These are phyloP conservation scores for Psophia crepitans DNA, from an alignment of 2,113 vertebrate genomes.

Conservation along the genomic window DNA sequence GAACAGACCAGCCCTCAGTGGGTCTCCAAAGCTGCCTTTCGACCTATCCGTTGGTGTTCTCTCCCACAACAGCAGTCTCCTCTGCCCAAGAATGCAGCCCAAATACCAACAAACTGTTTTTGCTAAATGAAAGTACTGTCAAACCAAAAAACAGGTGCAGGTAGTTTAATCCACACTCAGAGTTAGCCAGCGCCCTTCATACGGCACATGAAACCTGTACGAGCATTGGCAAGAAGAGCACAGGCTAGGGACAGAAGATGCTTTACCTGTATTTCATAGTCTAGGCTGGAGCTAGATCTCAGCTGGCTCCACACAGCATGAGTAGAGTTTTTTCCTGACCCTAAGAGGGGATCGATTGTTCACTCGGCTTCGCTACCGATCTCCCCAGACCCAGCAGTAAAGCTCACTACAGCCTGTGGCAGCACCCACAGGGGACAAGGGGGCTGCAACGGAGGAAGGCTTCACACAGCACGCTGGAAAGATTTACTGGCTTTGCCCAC, in stretches of 20 bases:
- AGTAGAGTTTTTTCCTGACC: neutral
- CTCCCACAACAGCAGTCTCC: neutral
- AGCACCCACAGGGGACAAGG: neutral
- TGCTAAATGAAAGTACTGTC: neutral
- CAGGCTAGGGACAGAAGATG: neutral
- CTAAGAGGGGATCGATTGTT: neutral
- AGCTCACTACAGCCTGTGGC: accelerated
- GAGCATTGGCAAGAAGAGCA: neutral
- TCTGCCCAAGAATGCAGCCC: neutral
- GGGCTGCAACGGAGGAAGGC: accelerated
- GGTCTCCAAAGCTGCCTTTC: neutral
- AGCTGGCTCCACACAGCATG: accelerated
- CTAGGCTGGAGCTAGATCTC: neutral
- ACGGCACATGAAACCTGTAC: neutral
- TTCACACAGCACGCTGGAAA: neutral
- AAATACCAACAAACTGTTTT: neutral
- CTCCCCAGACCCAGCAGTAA: accelerated
- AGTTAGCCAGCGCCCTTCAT: neutral
- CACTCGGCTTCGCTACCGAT: neutral
- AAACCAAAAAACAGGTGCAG: neutral
- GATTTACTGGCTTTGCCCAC: neutral
- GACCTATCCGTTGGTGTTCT: accelerated
- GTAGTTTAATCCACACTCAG: neutral
- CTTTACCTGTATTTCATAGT: neutral
- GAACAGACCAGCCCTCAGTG: neutral